Conservation (phyloP, 2,113 vertebrate species). For the Boleophthalmus pectinirostris region DNA sequence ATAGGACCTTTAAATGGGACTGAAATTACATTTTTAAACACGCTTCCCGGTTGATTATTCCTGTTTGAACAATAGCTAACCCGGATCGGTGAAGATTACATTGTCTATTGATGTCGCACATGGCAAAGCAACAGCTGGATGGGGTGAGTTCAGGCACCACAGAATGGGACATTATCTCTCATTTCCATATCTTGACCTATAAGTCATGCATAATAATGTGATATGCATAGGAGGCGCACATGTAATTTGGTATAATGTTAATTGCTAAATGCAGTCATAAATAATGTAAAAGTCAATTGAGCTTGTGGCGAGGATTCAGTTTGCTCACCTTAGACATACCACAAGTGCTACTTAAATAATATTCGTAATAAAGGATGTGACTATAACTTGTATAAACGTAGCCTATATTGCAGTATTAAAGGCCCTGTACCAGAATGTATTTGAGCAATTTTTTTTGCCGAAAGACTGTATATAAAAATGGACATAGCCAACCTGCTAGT, state of each 20-base stretch:
- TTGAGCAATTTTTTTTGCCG: too few species aligned
- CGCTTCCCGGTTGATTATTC: constrained; percentile 14
- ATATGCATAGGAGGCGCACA: constrained; percentile 34
- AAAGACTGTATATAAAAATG: too few species aligned
- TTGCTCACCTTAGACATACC: constrained; percentile 23
- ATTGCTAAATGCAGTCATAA: constrained; percentile 49
- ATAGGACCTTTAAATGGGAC: neutral
- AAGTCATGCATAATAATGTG: constrained; percentile 50
- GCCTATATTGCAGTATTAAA: too few species aligned
- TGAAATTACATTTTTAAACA: neutral
- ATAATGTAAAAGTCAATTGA: constrained; percentile 30
- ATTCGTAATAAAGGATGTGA: too few species aligned
- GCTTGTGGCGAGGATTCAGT: constrained; percentile 24
- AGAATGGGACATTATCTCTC: constrained; percentile 41
- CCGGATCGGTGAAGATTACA: constrained; percentile 35
- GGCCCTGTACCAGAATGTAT: too few species aligned
- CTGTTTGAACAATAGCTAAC: constrained; percentile 35
- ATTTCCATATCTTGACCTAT: constrained; percentile 60
- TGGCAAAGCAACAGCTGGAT: constrained; percentile 35
- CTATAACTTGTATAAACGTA: too few species aligned
- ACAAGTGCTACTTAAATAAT: constrained; percentile 9
- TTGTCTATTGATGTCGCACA: constrained; percentile 45
- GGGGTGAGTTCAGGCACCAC: constrained; percentile 39
- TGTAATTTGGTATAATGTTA: constrained; percentile 45
- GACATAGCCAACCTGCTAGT: too few species aligned